Evolutionary conservation across 2,888 invertebrate genomes (phyloP).

Genomic region (Gryllus longicercus): DNA sequence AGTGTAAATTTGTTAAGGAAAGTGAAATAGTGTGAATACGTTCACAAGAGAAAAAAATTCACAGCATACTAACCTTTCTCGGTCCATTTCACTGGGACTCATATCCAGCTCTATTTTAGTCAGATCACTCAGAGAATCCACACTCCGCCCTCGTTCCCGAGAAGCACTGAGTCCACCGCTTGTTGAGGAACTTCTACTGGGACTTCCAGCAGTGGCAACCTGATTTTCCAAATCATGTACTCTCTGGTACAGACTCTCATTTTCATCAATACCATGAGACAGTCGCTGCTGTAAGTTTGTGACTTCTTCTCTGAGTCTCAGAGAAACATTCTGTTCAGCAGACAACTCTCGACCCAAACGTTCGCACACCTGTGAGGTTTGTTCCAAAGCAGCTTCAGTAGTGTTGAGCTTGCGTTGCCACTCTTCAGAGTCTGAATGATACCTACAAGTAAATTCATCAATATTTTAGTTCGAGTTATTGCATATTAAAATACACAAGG

Average conservation of each 20-base stretch:
- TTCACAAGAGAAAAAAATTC: no score
- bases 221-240: conserved; percentile 64
- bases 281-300: conserved; percentile 64
- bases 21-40: no score
- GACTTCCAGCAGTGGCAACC: background rate
- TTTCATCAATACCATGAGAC: conserved; percentile 70
- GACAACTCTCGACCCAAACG: conserved; percentile 63
- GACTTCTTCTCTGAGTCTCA: conserved; percentile 65
- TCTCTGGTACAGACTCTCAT: conserved; percentile 67
- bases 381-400: conserved; percentile 63
- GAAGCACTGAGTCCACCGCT: conserved; percentile 51
- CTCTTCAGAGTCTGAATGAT: conserved; percentile 57
- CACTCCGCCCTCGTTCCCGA: conserved; percentile 60
- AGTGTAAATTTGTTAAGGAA: no score
- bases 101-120: conserved; percentile 74
- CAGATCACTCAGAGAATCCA: conserved; percentile 73
- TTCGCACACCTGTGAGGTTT: conserved; percentile 64
- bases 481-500: no score
- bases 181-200: conserved; percentile 25
- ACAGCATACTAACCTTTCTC: conserved; percentile 49
- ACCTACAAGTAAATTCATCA: conserved; percentile 34
- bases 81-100: conserved; percentile 69
- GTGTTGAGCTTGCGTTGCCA: conserved; percentile 62
- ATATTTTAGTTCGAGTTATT: background rate
- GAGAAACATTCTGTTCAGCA: conserved; percentile 62